A percentile compares a stretch with the other conserved stretches of the same genome.
Evolutionary conservation across 2,797 vertebrate species (phyloP).

Genomic region (Cryptoblepharus egeriae): DNA sequence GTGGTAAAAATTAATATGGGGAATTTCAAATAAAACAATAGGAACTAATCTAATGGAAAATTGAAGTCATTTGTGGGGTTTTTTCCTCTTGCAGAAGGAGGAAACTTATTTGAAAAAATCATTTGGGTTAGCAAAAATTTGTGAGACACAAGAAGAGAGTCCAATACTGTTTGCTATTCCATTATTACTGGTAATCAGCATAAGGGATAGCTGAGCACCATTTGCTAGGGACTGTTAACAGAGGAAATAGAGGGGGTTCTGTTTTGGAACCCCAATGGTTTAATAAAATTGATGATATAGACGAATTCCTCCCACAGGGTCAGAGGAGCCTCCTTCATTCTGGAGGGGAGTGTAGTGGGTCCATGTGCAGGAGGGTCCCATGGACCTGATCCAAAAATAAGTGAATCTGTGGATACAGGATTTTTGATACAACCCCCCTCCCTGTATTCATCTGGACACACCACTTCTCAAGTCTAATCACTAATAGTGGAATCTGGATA

Average conservation of each 20-base stretch:
- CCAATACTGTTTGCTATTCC: slow-evolving; percentile 46
- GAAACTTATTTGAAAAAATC: slow-evolving; percentile 29
- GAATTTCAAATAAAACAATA: slow-evolving; percentile 34
- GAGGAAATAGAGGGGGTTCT: background rate
- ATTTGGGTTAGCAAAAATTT: slow-evolving; percentile 26
- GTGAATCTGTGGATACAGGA: no score
- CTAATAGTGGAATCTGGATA: slow-evolving; percentile 20
- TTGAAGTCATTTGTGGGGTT: slow-evolving; percentile 35
- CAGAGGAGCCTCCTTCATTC: no score
- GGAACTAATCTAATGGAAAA: slow-evolving; percentile 35
- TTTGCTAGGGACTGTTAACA: slow-evolving; percentile 31
- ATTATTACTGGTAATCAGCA: slow-evolving; percentile 35
- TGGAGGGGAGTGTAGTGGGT: no score
- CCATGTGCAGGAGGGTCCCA: no score
- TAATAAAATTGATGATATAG: no score
- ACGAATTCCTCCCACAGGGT: no score
- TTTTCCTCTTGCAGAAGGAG: slow-evolving; percentile 32
- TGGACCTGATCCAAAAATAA: background rate
- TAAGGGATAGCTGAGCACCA: slow-evolving; percentile 28
- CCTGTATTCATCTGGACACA: slow-evolving; percentile 3
- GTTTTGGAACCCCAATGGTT: no score
- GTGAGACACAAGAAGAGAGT: slow-evolving; percentile 43
- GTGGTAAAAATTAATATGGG: slow-evolving; percentile 28
- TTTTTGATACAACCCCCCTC: no score
- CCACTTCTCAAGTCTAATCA: slow-evolving; percentile 28